phyloP scores from a whole-genome alignment of 1,140 invertebrate species.

The Epicauta chinensis region DNA sequence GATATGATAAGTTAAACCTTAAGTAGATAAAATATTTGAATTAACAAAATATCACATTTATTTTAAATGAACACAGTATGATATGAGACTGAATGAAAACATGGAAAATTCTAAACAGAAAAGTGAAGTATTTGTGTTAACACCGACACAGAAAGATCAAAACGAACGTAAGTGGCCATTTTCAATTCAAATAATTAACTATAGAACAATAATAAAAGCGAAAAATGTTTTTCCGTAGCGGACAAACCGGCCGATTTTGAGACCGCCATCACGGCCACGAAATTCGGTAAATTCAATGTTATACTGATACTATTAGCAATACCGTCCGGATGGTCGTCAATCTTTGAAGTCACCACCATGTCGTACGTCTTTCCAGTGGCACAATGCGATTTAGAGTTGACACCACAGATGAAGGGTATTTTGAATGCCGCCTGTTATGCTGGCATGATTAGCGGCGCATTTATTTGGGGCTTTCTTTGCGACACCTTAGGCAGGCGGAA shows the following conservation, averaged over 20 bases:
- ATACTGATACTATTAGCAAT: constrained; percentile 54
- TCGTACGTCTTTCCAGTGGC: constrained; percentile 64
- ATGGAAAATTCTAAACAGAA: too few species aligned
- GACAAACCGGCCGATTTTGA: constrained; percentile 41
- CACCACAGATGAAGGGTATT: constrained; percentile 23
- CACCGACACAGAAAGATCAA: too few species aligned
- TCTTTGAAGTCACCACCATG: constrained; percentile 58
- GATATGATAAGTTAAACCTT: too few species aligned
- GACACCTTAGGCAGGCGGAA: constrained; percentile 66
- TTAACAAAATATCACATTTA: too few species aligned
- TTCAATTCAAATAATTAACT: too few species aligned
- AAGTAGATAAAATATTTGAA: too few species aligned
- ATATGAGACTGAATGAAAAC: too few species aligned
- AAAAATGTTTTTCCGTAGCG: too few species aligned
- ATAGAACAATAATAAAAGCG: too few species aligned
- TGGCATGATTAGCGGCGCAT: constrained; percentile 76
- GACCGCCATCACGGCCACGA: constrained; percentile 40
- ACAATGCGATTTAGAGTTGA: constrained; percentile 62
- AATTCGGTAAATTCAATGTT: constrained; percentile 60
- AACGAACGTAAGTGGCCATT: too few species aligned
- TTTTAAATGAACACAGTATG: too few species aligned
- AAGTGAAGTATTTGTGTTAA: too few species aligned
- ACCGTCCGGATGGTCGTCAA: constrained; percentile 55
- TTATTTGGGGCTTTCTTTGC: constrained; percentile 74
- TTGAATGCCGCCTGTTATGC: constrained; percentile 19